These are phyloP conservation scores for Anoura caudifer DNA, from an alignment of 2,113 vertebrate species.

Conservation along the genomic window DNA sequence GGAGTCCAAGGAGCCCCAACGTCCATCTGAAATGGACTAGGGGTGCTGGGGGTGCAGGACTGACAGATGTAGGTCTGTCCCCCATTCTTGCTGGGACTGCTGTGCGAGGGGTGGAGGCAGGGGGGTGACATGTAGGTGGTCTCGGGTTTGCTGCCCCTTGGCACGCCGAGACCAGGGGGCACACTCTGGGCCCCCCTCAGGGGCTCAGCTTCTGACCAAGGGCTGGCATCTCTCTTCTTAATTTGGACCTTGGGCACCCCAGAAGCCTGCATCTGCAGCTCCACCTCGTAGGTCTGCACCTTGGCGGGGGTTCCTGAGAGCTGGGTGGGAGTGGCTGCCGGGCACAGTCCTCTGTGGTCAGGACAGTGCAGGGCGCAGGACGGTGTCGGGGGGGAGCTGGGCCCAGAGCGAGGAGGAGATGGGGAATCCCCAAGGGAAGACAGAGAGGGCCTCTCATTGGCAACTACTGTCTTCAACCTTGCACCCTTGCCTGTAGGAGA, in stretches of 20 bases:
- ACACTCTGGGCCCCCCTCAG: constrained; percentile 68
- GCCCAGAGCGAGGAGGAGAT: neutral
- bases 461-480: constrained; percentile 68
- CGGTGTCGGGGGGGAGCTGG: neutral
- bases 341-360: constrained; percentile 85
- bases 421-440: neutral
- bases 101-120: constrained; percentile 81
- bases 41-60: constrained; percentile 88
- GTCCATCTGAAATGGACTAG: constrained; percentile 81
- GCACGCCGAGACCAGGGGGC: constrained; percentile 50
- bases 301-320: constrained; percentile 64
- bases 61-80: constrained; percentile 95
- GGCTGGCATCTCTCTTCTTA: constrained; percentile 84
- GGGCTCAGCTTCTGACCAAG: constrained; percentile 45
- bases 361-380: constrained; percentile 83
- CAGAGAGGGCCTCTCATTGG: constrained; percentile 69
- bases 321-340: constrained; percentile 80
- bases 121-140: constrained; percentile 83
- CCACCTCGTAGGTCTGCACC: constrained; percentile 85
- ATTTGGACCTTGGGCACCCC: constrained; percentile 93
- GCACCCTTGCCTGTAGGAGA: constrained; percentile 57
- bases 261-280: constrained; percentile 91
- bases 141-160: constrained; percentile 80
- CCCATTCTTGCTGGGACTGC: constrained; percentile 86
- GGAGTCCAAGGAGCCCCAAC: constrained; percentile 84